phyloP scores from a whole-genome alignment of 1,140 invertebrate genomes.

The Drosophila guanche region DNA sequence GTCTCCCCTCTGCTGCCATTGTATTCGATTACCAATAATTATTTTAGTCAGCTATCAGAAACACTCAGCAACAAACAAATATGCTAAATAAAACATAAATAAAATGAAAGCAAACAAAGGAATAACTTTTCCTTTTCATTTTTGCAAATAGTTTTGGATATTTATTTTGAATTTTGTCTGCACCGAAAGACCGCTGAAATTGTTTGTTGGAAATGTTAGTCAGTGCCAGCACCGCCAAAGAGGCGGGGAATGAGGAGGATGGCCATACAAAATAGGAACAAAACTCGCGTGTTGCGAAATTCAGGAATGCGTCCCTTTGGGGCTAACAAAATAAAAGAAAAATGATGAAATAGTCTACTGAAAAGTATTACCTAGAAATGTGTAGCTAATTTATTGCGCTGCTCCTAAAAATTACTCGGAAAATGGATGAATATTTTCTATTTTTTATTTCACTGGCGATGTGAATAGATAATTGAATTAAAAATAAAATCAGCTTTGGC shows the following conservation, averaged over 20 bases:
- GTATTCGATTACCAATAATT: slow-evolving; percentile 50
- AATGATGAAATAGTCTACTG: slow-evolving; percentile 8
- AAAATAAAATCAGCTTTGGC: no score
- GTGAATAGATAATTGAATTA: no score
- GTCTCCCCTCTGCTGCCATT: not conserved
- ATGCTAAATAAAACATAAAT: not conserved
- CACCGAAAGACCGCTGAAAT: slow-evolving; percentile 24
- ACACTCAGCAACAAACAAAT: slow-evolving; percentile 3
- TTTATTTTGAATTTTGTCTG: slow-evolving; percentile 39
- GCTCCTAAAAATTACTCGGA: no score
- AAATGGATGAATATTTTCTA: no score
- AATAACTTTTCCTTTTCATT: slow-evolving; percentile 9
- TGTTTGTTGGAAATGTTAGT: slow-evolving; percentile 51
- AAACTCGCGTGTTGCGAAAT: slow-evolving; percentile 6
- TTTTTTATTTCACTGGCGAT: no score
- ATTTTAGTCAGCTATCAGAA: slow-evolving; percentile 17
- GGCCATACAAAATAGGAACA: slow-evolving; percentile 11
- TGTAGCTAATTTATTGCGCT: not conserved
- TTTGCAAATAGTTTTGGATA: slow-evolving; percentile 44
- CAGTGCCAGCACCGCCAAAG: not conserved
- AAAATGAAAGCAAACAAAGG: slow-evolving; percentile 5
- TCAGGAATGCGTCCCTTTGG: slow-evolving; percentile 1
- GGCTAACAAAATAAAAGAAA: slow-evolving; percentile 3
- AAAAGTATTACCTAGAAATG: not conserved
- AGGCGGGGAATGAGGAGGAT: not conserved